Evolutionary conservation across 35 echinoderm and acorn worm genomes (phyloP).

Genomic region (Lytechinus variegatus): DNA sequence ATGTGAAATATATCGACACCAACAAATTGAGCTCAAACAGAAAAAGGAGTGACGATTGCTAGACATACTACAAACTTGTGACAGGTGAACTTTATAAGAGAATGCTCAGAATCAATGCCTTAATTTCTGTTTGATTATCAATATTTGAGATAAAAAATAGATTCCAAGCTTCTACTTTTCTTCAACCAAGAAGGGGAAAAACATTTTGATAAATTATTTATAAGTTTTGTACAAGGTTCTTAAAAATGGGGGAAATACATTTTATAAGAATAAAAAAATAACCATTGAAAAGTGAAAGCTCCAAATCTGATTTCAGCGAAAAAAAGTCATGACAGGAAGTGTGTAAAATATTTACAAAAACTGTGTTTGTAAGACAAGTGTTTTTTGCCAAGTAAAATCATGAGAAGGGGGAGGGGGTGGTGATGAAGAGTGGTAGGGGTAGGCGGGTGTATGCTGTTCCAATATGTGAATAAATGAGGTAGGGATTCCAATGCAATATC

Average conservation of each 20-base stretch:
- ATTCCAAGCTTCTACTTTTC: neutral
- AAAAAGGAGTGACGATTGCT: neutral
- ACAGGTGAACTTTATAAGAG: neutral
- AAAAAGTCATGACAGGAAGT: neutral
- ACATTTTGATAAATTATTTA: neutral
- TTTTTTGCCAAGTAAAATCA: neutral
- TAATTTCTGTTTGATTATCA: neutral
- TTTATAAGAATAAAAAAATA: too few species aligned
- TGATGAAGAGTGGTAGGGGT: neutral
- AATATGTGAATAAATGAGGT: neutral
- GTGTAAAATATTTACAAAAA: neutral
- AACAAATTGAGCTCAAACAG: neutral
- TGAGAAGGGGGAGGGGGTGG: neutral
- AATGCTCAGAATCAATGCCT: neutral
- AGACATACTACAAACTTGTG: neutral
- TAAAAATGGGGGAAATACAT: too few species aligned
- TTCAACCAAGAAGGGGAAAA: neutral
- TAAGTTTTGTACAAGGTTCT: neutral
- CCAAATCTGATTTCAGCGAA: too few species aligned
- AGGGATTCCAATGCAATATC: slow-evolving; percentile 1
- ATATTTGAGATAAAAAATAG: neutral
- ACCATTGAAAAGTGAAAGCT: too few species aligned
- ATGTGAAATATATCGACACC: neutral
- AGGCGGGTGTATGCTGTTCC: neutral
- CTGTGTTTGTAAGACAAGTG: neutral